Conservation (phyloP, 2,113 vertebrate genomes). For the Physeter macrocephalus region DNA sequence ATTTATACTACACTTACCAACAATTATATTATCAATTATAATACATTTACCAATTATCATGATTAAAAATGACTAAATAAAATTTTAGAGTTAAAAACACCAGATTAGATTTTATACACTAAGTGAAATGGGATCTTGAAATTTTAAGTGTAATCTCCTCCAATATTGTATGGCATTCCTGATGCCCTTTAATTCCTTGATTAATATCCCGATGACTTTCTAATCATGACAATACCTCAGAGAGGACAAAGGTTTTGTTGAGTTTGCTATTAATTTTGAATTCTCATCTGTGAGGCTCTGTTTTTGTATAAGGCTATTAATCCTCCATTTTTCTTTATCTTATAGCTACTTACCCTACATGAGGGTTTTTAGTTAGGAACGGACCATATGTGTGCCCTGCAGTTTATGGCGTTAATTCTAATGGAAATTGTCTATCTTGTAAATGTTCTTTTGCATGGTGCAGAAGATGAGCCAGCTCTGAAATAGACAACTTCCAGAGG, state of each 20-base stretch:
- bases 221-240: not conserved
- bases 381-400: not conserved
- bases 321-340: conserved; percentile 2
- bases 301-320: not conserved
- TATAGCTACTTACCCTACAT: not conserved
- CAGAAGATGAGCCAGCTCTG: not conserved
- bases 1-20: not conserved
- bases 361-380: conserved; percentile 20
- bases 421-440: not conserved
- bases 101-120: not conserved
- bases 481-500: not conserved
- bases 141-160: not conserved
- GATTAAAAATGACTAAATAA: conserved; percentile 48
- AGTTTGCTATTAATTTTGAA: conserved; percentile 16
- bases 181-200: not conserved
- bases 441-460: not conserved
- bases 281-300: not conserved
- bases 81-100: conserved; percentile 17
- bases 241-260: not conserved
- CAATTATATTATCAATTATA: conserved; percentile 35
- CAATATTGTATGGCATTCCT: not conserved
- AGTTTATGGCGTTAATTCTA: conserved; percentile 22
- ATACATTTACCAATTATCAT: conserved; percentile 26
- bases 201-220: not conserved
- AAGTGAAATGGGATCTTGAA: conserved; percentile 7